Base-by-base conservation (phyloP, 2,113 vertebrate species). In the Malurus melanocephalus region DNA sequence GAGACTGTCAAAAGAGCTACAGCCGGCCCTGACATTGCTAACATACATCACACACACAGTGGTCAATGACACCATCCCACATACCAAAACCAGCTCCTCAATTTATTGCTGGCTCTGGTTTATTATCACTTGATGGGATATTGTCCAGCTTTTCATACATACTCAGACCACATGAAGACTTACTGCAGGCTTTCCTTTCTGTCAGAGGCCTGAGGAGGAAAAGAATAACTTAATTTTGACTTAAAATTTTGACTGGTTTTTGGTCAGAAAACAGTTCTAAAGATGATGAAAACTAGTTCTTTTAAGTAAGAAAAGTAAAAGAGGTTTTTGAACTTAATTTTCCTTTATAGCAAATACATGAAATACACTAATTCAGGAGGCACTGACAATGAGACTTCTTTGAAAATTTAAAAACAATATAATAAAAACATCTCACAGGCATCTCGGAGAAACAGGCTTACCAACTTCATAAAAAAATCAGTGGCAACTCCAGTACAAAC, bases 31-130 rank as follows among this genome's bases (percentile, higher is more conserved):
- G 78, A 57, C 67, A 53, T 74, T 72, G 79, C 64, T 42, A 30
- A 78, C 5, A 45, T 43, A 32, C 22, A 13, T n/a, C 67, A 89
- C 14, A 61, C 33, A 43, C 42, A 49, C 38, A 42, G 19, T 60
- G 82, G 80, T 64, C 92, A 92, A 33, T 38, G 49, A 87, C 91
- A 73, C 11, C 18, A 66, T 48, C 87, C 85, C 66, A 82, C 77
- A 83, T 46, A 84, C 73, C 80, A 80, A 66, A 77, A 33, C 45
- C 73, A 83, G 80, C 75, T 61, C 62, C 62, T 85, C 62, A 65
- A 0, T 87, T 89, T 80, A 72, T 78, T 94, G 85, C 77, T 94
- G 93, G 82, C 82, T 72, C 56, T 56, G 51, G 14, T 77, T 94
- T 69, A 77, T 68, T 48, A 77, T 83, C 87, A 75, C 43, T 93